Base-by-base conservation (phyloP, 2,888 invertebrate genomes). In the Phyto melanocephala region DNA sequence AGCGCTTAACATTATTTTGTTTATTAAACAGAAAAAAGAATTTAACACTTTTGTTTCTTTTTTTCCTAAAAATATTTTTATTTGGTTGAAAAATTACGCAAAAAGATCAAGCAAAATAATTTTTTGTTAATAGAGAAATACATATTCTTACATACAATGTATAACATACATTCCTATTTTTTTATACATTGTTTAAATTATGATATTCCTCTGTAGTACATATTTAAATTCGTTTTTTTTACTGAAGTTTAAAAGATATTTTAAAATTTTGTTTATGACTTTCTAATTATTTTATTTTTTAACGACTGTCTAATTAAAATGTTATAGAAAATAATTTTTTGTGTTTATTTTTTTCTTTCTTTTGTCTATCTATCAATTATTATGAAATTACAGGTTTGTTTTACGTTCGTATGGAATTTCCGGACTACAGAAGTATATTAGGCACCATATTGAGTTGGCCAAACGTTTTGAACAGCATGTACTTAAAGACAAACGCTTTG, bases 391-490 rank as follows among this genome's bases (percentile, higher is more conserved):
- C 76, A 91, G 91, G 91, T 99, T 99, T 91, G 99, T 99, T 85
- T 92, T 99, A 87, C 93, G 99, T 84, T 95, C 95, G 87, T 99
- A 97, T 89, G 99, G 99, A 20, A 96, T 99, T 86, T 95, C 96
- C 80, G 99, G 99, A 0, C 92, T 99, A 60, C 98, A 98, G 90
- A 94, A 95, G 76, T 99, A 99, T 89, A 97, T 99, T 84, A 93
- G 99, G 83, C 95, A 96, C 90, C 99, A 99, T 89, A 95, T 97
- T 87, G 93, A 94, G 86, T 92, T 99, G 85, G 98, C 99, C 13
- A 98, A 98, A 91, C 93, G 94, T 85, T 98, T 99, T 90, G 98
- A 97, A 90, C 92, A 92, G 62, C 93, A 95, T 56, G 96, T 98
- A 15, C 92, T 93, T 86, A 94, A 94, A 87, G 98, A 99, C 91